A percentile compares a stretch with the other conserved stretches of the same genome.
Evolutionary conservation across 2,888 invertebrate species (phyloP).

Genomic region (Tetanocera ferruginea): DNA sequence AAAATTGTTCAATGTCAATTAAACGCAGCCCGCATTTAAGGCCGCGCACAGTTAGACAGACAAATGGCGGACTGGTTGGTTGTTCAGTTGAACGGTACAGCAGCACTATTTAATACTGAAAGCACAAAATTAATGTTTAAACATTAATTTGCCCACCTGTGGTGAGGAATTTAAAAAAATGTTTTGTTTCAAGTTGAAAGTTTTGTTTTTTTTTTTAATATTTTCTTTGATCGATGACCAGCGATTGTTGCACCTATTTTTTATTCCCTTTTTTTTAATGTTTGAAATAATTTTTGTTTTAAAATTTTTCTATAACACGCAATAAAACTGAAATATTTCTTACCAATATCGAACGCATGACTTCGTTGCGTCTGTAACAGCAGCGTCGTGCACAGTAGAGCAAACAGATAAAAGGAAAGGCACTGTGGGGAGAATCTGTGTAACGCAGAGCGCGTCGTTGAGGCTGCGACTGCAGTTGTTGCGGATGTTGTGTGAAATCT

Average conservation of each 20-base stretch:
- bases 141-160: constrained; percentile 33
- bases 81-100: neutral
- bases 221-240: constrained; percentile 41
- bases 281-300: neutral
- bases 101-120: neutral
- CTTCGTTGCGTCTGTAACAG: constrained; percentile 56
- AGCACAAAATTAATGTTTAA: constrained; percentile 26
- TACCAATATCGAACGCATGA: constrained; percentile 64
- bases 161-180: constrained; percentile 10
- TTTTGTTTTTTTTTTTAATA: neutral
- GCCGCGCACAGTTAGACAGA: neutral
- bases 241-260: constrained; percentile 49
- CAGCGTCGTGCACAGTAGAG: constrained; percentile 58
- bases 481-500: neutral
- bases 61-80: neutral
- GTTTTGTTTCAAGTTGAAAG: constrained; percentile 12
- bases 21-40: constrained; percentile 47
- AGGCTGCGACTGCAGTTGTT: neutral
- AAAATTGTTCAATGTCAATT: constrained; percentile 62
- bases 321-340: constrained; percentile 49
- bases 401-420: constrained; percentile 60
- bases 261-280: neutral
- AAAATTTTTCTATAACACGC: neutral
- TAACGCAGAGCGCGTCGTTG: constrained; percentile 16
- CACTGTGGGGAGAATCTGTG: constrained; percentile 66